phyloP scores from a whole-genome alignment of 2,888 invertebrate genomes.

The Brachyopa scutellaris region DNA sequence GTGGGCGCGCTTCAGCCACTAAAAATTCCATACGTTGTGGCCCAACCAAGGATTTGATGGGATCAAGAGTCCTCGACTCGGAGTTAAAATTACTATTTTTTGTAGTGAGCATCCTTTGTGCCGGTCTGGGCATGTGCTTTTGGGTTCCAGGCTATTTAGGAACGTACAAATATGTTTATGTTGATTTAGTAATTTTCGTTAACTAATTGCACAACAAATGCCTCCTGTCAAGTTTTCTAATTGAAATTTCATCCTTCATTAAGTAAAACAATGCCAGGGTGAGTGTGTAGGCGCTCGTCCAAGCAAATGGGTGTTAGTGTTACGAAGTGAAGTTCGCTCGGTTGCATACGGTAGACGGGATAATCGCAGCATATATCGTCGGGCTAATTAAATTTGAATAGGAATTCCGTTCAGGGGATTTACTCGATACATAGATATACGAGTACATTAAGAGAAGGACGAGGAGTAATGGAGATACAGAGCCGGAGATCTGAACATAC shows the following conservation, averaged over 20 bases:
- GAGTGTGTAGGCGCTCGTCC: background rate
- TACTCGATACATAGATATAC: too few relatives aligned
- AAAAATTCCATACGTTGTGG: constrained; percentile 25
- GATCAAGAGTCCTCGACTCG: constrained; percentile 58
- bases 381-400: constrained; percentile 68
- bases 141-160: background rate
- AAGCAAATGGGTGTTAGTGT: background rate
- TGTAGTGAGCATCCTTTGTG: constrained; percentile 11
- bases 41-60: constrained; percentile 46
- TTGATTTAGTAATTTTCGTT: constrained; percentile 52
- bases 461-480: too few relatives aligned
- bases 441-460: too few relatives aligned
- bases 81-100: constrained; percentile 54
- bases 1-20: constrained; percentile 1
- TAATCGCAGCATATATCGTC: constrained; percentile 43
- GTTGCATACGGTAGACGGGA: constrained; percentile 37
- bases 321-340: constrained; percentile 3
- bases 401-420: constrained; percentile 57
- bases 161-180: background rate
- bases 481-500: too few relatives aligned
- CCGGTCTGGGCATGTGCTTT: background rate
- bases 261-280: constrained; percentile 33
- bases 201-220: constrained; percentile 66
- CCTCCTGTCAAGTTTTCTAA: constrained; percentile 56
- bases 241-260: constrained; percentile 71